Conservation (phyloP, 2,113 vertebrate genomes). For the Plecotus auritus region DNA sequence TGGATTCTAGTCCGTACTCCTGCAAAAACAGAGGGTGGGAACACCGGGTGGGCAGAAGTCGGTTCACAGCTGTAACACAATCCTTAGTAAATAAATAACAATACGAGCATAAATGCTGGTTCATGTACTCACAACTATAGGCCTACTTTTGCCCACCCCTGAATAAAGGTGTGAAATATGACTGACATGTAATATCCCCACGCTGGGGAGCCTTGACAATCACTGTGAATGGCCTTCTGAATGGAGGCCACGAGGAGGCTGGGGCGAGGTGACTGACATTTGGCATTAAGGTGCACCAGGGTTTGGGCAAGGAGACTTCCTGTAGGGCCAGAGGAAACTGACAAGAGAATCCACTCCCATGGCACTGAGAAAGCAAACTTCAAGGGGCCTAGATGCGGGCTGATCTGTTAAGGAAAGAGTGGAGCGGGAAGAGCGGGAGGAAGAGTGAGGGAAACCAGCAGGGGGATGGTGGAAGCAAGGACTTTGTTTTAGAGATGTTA, state of each 20-base stretch:
- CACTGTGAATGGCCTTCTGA: not conserved
- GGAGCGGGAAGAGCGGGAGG: not conserved
- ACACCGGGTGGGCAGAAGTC: not conserved
- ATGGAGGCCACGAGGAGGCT: not conserved
- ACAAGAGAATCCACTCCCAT: not conserved
- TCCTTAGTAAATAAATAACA: not conserved
- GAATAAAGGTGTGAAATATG: not conserved
- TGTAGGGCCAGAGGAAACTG: not conserved
- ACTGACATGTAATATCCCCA: not conserved
- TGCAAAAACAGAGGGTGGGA: not conserved
- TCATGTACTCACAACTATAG: not conserved
- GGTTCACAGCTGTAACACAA: not conserved
- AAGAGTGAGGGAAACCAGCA: not conserved
- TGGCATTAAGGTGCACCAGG: not conserved
- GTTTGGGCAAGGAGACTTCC: not conserved
- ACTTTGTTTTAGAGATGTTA: slow-evolving; percentile 31
- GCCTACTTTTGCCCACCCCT: not conserved
- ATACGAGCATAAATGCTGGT: not conserved
- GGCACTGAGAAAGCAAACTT: not conserved
- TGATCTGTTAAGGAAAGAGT: not conserved
- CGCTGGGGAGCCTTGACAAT: not conserved
- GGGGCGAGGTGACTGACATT: not conserved
- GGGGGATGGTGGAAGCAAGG: not conserved
- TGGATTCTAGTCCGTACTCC: not conserved
- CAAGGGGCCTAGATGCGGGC: not conserved